phyloP scores from a whole-genome alignment of 2,888 invertebrate genomes.

The Philereme transversata region DNA sequence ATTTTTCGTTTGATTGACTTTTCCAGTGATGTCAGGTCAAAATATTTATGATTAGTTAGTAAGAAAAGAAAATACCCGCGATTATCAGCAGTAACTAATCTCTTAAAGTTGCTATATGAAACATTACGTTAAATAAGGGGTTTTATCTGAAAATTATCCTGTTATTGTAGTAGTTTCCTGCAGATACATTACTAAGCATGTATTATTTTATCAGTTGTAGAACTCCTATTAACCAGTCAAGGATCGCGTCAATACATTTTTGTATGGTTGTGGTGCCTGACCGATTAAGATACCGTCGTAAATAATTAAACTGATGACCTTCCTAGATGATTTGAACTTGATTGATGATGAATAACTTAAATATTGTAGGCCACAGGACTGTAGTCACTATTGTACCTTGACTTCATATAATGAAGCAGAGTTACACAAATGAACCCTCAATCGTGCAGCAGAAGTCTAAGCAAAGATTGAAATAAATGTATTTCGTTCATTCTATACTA shows the following conservation, averaged over 20 bases:
- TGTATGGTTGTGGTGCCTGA: no score
- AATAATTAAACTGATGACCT: slow-evolving; percentile 19
- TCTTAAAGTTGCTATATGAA: no score
- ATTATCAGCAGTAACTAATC: no score
- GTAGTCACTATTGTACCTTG: background rate
- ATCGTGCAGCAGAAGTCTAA: slow-evolving; percentile 5
- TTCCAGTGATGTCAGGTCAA: background rate
- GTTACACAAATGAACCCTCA: background rate
- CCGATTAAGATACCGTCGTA: background rate
- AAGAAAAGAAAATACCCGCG: no score
- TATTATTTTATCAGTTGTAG: background rate
- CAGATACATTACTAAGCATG: background rate
- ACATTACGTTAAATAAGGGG: no score
- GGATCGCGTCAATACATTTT: no score
- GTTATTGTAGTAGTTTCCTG: background rate
- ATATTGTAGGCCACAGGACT: no score
- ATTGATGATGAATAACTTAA: no score
- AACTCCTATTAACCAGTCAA: background rate
- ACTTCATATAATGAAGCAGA: background rate
- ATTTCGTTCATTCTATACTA: background rate
- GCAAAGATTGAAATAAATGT: slow-evolving; percentile 14
- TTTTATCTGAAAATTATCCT: background rate
- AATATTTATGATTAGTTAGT: background rate
- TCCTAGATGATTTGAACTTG: no score
- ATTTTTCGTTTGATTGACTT: background rate